Evolutionary conservation across 2,797 vertebrate genomes (phyloP).

Genomic region (Coregonus ussuriensis): DNA sequence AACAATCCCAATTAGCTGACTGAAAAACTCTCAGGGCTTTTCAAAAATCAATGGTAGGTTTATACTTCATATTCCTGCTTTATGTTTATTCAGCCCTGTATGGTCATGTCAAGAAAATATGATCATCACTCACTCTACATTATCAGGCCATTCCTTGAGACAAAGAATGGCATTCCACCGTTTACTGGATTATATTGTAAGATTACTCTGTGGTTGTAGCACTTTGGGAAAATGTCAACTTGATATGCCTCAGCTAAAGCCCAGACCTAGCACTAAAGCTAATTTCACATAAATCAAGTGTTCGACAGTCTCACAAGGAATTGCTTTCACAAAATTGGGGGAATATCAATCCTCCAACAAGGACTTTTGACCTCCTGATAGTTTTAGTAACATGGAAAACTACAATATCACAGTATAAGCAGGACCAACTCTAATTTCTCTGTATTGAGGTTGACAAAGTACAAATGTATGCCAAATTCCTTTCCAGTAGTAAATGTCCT

Average conservation of each 20-base stretch:
- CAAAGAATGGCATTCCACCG: not conserved
- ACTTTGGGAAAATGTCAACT: not conserved
- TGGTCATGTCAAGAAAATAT: not conserved
- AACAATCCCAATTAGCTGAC: constrained; percentile 22
- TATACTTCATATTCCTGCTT: constrained; percentile 15
- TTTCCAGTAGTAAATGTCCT: constrained; percentile 73
- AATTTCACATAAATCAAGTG: not conserved
- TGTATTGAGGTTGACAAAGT: constrained; percentile 52
- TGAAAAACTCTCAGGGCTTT: constrained; percentile 18
- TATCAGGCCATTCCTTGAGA: not conserved
- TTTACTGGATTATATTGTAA: not conserved
- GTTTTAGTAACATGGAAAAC: constrained; percentile 4
- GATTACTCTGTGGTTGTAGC: not conserved
- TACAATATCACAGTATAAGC: constrained; percentile 14
- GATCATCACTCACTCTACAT: not conserved
- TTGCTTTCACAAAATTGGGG: not conserved
- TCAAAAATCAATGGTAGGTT: constrained; percentile 20
- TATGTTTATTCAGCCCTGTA: not conserved
- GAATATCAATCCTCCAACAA: constrained; percentile 10
- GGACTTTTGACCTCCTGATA: constrained; percentile 3
- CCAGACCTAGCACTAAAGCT: not conserved
- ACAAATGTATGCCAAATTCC: constrained; percentile 72
- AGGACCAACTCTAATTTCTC: constrained; percentile 43
- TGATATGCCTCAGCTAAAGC: not conserved
- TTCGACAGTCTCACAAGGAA: not conserved